These are phyloP conservation scores for Clitarchus hookeri DNA, from an alignment of 2,888 invertebrate species.

Conservation along the genomic window DNA sequence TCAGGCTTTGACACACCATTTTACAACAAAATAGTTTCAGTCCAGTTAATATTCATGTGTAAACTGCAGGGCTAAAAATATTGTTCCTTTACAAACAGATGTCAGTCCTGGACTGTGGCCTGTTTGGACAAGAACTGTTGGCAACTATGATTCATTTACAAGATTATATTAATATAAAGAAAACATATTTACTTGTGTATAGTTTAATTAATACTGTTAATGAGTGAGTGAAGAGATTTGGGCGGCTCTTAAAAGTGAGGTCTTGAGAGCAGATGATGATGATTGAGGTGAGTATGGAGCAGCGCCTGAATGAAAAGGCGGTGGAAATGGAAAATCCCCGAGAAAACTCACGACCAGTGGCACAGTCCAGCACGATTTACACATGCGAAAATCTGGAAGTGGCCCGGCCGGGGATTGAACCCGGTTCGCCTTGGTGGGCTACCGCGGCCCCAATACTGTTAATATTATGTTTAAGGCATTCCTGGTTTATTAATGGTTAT, in stretches of 20 bases:
- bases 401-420: too few relatives aligned
- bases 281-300: too few relatives aligned
- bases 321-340: too few relatives aligned
- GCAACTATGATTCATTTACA: neutral
- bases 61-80: neutral
- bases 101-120: neutral
- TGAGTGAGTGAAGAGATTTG: too few relatives aligned
- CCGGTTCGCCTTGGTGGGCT: too few relatives aligned
- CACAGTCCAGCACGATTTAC: too few relatives aligned
- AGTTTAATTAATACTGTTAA: neutral
- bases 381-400: too few relatives aligned
- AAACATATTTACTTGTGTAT: neutral
- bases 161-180: neutral
- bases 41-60: neutral
- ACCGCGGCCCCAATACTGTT: too few relatives aligned
- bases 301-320: too few relatives aligned
- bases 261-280: too few relatives aligned
- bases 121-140: neutral
- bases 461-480: neutral
- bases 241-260: too few relatives aligned
- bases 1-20: neutral
- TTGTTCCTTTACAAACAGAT: neutral
- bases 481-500: neutral
- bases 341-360: too few relatives aligned
- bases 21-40: neutral